phyloP scores from a whole-genome alignment of 2,797 vertebrate genomes.

The Mastacembelus armatus region DNA sequence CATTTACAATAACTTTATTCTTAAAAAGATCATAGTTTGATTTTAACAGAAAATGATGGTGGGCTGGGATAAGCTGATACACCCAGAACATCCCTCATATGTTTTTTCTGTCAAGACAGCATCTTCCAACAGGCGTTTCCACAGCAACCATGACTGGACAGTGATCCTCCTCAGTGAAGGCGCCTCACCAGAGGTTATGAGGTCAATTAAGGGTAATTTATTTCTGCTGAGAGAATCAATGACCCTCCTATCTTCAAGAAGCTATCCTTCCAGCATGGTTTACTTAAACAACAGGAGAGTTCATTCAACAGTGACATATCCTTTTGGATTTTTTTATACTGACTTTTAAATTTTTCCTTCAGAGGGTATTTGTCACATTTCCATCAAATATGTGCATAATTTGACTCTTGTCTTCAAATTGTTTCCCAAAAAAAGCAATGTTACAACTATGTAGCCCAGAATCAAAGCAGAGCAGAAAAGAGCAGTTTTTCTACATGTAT shows the following conservation, averaged over 20 bases:
- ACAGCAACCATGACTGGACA: constrained; percentile 72
- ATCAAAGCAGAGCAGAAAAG: constrained; percentile 3
- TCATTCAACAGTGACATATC: constrained; percentile 22
- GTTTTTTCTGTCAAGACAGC: constrained; percentile 17
- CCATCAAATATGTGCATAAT: constrained; percentile 11
- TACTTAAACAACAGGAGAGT: constrained; percentile 19
- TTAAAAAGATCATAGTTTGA: too few species aligned
- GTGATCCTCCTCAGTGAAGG: constrained; percentile 48
- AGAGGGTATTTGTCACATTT: constrained; percentile 12
- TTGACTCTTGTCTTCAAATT: not conserved
- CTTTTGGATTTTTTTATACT: constrained; percentile 1
- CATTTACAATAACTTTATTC: too few species aligned
- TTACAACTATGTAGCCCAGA: not conserved
- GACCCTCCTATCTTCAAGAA: constrained; percentile 46
- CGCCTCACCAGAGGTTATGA: constrained; percentile 65
- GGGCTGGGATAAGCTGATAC: not conserved
- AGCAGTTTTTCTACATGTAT: constrained; percentile 6
- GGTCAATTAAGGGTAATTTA: constrained; percentile 77
- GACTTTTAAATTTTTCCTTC: not conserved
- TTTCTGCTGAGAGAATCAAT: constrained; percentile 63
- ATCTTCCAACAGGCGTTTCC: constrained; percentile 67
- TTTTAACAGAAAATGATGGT: constrained; percentile 6
- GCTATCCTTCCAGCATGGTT: constrained; percentile 17
- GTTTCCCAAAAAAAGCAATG: not conserved
- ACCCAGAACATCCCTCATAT: constrained; percentile 21